Conservation (phyloP, 2,113 vertebrate genomes). For the Malurus elegans region DNA sequence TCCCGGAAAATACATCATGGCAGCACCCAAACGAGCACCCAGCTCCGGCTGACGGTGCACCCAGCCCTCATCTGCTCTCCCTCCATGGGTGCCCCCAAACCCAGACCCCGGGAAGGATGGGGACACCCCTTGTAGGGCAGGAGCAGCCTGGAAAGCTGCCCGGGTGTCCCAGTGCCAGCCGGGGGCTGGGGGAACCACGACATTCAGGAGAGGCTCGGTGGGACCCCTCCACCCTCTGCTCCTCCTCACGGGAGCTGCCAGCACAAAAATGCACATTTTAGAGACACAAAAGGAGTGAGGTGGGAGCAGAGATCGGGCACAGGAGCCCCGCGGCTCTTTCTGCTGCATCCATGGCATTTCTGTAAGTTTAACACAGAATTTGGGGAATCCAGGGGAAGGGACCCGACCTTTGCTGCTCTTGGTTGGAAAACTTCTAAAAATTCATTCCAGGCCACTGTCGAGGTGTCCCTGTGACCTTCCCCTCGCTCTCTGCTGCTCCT, state of each 20-base stretch:
- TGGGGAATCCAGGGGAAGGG: not conserved
- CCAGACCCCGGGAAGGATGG: accelerated
- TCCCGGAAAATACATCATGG: not conserved
- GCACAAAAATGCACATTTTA: not conserved
- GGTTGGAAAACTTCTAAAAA: constrained; percentile 4
- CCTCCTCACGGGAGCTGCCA: not conserved
- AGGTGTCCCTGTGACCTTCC: not conserved
- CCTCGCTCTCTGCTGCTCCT: not conserved
- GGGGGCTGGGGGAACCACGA: not conserved
- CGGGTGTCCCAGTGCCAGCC: not conserved
- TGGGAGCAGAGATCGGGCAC: not conserved
- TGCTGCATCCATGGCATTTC: not conserved
- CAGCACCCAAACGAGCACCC: not conserved
- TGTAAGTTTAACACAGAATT: not conserved
- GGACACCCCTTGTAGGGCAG: not conserved
- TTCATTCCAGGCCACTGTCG: not conserved
- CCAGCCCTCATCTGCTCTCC: not conserved
- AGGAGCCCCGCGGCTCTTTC: not conserved
- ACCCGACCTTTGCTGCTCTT: not conserved
- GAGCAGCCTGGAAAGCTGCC: not conserved
- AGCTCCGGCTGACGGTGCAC: no score
- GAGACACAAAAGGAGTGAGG: not conserved
- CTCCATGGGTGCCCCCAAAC: not conserved
- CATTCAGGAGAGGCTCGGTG: not conserved
- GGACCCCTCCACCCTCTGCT: not conserved